These are phyloP conservation scores for Tetraodon nigroviridis DNA, from an alignment of 2,113 vertebrate genomes.

Conservation along the genomic window DNA sequence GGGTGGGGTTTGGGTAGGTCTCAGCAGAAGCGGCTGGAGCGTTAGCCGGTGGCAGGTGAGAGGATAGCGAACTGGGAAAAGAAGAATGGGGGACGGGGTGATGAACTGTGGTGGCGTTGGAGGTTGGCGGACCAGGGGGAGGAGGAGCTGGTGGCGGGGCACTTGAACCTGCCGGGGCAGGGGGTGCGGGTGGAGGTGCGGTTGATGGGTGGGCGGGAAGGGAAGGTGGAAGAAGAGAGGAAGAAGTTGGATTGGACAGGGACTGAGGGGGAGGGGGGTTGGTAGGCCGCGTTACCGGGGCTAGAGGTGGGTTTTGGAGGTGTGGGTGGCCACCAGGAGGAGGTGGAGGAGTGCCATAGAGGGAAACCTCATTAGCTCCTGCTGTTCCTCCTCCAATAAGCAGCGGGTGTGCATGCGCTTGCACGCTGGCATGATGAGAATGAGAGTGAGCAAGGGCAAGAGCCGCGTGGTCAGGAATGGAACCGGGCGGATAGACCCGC, in stretches of 20 bases:
- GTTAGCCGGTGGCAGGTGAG: conserved; percentile 73
- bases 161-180: conserved; percentile 51
- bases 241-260: conserved; percentile 62
- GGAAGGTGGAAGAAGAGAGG: conserved; percentile 60
- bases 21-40: conserved; percentile 70
- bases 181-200: conserved; percentile 56
- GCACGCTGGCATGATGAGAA: conserved; percentile 63
- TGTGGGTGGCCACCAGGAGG: conserved; percentile 63
- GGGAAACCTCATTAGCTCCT: conserved; percentile 65
- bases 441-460: conserved; percentile 74
- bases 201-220: conserved; percentile 62
- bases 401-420: conserved; percentile 70
- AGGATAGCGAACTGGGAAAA: conserved; percentile 68
- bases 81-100: conserved; percentile 71
- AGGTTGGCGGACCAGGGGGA: conserved; percentile 70
- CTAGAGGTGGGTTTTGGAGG: conserved; percentile 64
- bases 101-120: conserved; percentile 61
- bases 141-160: conserved; percentile 66
- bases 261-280: conserved; percentile 69
- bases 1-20: conserved; percentile 77
- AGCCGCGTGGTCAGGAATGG: conserved; percentile 64
- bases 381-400: conserved; percentile 69
- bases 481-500: conserved; percentile 64
- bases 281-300: conserved; percentile 63
- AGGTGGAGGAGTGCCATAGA: conserved; percentile 74